Percentiles rank a stretch among this genome's conserved stretches.
Conservation (phyloP, 1,140 invertebrate genomes). For the Drosophila sp. region DNA sequence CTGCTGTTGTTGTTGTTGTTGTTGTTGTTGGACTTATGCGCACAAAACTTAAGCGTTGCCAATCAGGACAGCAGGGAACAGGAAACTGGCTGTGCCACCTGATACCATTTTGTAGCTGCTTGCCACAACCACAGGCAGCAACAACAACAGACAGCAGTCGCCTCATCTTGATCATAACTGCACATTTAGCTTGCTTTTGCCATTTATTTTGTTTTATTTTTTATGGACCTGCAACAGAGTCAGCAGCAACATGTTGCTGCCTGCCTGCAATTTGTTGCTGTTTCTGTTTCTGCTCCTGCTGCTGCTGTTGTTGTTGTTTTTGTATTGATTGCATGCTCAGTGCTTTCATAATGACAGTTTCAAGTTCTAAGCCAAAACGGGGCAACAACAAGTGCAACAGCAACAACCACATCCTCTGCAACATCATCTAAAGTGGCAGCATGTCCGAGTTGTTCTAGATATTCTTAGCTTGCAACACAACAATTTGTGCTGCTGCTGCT, state of each 20-base stretch:
- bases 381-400: conserved; percentile 16
- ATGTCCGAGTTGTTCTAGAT: conserved; percentile 82
- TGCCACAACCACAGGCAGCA: conserved; percentile 12
- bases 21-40: conserved; percentile 37
- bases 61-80: conserved; percentile 57
- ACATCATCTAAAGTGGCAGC: conserved; percentile 72
- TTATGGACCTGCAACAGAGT: conserved; percentile 44
- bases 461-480: conserved; percentile 52
- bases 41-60: conserved; percentile 70
- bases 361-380: conserved; percentile 83
- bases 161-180: conserved; percentile 72
- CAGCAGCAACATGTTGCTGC: conserved; percentile 39
- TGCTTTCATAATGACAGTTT: conserved; percentile 81
- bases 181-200: conserved; percentile 74
- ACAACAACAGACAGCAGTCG: conserved; percentile 31
- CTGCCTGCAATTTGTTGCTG: conserved; percentile 43
- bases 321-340: conserved; percentile 79
- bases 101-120: conserved; percentile 71
- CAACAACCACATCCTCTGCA: conserved; percentile 57
- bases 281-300: conserved; percentile 24
- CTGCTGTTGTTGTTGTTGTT: conserved; percentile 19
- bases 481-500: conserved; percentile 47
- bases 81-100: conserved; percentile 64
- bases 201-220: conserved; percentile 81
- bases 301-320: conserved; percentile 43